Evolutionary conservation across 2,797 vertebrate species (phyloP).

Genomic region (Diglossa cyanea): DNA sequence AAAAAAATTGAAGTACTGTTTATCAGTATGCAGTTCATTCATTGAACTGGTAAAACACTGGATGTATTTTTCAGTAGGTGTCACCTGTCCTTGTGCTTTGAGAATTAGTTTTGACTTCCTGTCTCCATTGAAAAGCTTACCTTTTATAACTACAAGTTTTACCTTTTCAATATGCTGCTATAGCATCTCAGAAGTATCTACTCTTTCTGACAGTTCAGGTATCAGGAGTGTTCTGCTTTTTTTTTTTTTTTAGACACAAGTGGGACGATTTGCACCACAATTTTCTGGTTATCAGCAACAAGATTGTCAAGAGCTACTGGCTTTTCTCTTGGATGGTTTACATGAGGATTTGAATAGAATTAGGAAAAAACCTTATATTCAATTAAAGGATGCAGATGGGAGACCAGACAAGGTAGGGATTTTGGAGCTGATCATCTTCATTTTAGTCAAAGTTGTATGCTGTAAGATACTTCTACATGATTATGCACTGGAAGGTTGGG

Average conservation of each 20-base stretch:
- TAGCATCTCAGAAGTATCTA: neutral
- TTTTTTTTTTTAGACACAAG: slow-evolving; percentile 84
- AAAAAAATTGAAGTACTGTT: neutral
- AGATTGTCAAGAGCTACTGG: slow-evolving; percentile 95
- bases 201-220: neutral
- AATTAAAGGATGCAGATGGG: slow-evolving; percentile 93
- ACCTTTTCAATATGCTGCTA: neutral
- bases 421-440: neutral
- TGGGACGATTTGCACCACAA: slow-evolving; percentile 95
- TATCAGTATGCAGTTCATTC: neutral
- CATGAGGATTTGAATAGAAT: slow-evolving; percentile 98
- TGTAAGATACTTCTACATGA: neutral
- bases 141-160: neutral
- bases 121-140: neutral
- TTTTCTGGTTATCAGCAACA: slow-evolving; percentile 99
- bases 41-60: neutral
- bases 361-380: slow-evolving; percentile 98
- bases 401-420: slow-evolving; percentile 89
- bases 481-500: neutral
- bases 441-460: neutral
- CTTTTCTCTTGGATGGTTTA: slow-evolving; percentile 96
- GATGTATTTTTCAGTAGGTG: neutral
- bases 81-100: neutral
- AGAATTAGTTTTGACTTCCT: neutral
- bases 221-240: neutral